phyloP scores from a whole-genome alignment of 1,140 invertebrate genomes.

The Euglossa dilemma region DNA sequence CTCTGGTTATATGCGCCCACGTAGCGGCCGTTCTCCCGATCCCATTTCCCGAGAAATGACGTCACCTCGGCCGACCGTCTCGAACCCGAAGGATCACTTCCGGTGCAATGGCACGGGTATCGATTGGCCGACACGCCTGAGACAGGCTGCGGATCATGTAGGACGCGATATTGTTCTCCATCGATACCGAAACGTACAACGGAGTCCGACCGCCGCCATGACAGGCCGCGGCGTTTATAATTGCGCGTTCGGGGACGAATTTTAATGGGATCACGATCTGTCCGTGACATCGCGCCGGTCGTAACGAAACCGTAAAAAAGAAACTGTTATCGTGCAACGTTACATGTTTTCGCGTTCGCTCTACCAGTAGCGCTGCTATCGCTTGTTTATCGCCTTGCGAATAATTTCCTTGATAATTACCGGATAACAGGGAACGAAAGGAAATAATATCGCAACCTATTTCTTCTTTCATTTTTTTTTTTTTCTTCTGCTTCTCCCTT shows the following conservation, averaged over 20 bases:
- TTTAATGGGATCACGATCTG: slow-evolving; percentile 11
- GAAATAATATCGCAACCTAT: neutral
- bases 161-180: slow-evolving; percentile 40
- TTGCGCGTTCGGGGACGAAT: neutral
- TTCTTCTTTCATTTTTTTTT: neutral
- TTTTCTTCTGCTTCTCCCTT: neutral
- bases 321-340: slow-evolving; percentile 9
- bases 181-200: slow-evolving; percentile 2
- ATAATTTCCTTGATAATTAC: slow-evolving; percentile 3
- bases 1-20: slow-evolving; percentile 26
- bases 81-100: slow-evolving; percentile 45
- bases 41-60: slow-evolving; percentile 34
- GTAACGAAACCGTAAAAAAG: neutral
- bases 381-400: slow-evolving; percentile 13
- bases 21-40: slow-evolving; percentile 1
- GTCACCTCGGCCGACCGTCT: slow-evolving; percentile 33
- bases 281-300: neutral
- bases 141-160: slow-evolving; percentile 21
- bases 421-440: neutral
- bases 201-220: neutral
- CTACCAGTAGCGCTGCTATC: neutral
- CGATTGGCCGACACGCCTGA: slow-evolving; percentile 52
- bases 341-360: neutral
- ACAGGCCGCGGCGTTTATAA: neutral
- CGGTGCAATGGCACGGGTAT: slow-evolving; percentile 59